A percentile compares a stretch with the other conserved stretches of the same genome.
Conservation (phyloP, 2,888 invertebrate genomes). For the Coleophora flavipennella region DNA sequence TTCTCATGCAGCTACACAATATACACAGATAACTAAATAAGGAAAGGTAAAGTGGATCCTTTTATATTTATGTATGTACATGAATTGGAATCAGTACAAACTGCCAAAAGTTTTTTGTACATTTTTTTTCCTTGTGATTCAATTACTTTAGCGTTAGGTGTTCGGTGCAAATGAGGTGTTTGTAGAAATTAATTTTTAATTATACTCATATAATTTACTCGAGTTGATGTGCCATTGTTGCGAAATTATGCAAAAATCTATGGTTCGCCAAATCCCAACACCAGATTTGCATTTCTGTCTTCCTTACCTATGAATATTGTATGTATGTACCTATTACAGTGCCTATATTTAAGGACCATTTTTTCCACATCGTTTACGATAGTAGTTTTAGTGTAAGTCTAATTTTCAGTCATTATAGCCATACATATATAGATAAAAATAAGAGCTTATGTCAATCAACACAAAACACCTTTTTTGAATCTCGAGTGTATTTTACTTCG, state of each 20-base stretch:
- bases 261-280: conserved; percentile 15
- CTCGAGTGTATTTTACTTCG: conserved; percentile 4
- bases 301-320: conserved; percentile 2
- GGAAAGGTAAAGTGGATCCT: background rate
- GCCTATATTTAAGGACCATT: conserved; percentile 8
- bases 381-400: conserved; percentile 18
- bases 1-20: background rate
- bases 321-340: background rate
- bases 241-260: conserved; percentile 15
- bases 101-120: conserved; percentile 2
- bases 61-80: background rate
- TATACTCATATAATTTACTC: conserved; percentile 34
- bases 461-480: conserved; percentile 15
- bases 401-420: conserved; percentile 36
- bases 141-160: conserved; percentile 22
- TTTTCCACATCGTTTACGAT: conserved; percentile 6
- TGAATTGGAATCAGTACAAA: conserved; percentile 6
- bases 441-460: conserved; percentile 14
- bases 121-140: conserved; percentile 5
- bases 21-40: background rate
- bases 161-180: conserved; percentile 32
- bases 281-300: conserved; percentile 27
- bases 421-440: conserved; percentile 25
- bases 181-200: conserved; percentile 16
- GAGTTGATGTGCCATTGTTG: conserved; percentile 39